A percentile compares a stretch with the other conserved stretches of the same genome.
Conservation (phyloP, 2,888 invertebrate genomes). For the Chesias legatella region DNA sequence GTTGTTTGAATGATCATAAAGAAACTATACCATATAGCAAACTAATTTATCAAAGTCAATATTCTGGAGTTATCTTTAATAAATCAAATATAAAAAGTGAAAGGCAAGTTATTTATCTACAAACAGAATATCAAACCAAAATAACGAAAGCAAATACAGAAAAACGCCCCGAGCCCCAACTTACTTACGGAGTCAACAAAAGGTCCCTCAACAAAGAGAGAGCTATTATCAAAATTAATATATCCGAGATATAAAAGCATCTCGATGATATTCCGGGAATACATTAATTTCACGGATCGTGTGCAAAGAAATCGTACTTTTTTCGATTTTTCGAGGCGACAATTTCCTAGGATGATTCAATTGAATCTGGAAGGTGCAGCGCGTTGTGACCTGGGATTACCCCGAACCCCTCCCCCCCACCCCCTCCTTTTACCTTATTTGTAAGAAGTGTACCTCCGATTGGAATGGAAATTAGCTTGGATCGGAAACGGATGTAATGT, state of each 20-base stretch:
- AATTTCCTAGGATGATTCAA: conserved; percentile 51
- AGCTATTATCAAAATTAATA: conserved; percentile 35
- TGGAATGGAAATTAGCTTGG: conserved; percentile 20
- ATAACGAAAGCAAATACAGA: conserved; percentile 22
- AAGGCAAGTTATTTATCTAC: conserved; percentile 12
- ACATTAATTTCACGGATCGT: conserved; percentile 32
- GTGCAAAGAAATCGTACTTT: conserved; percentile 22
- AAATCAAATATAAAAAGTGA: too few species aligned
- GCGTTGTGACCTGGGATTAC: conserved; percentile 34
- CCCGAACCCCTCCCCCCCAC: conserved; percentile 13
- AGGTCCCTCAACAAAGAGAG: conserved; percentile 28
- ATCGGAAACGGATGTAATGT: conserved; percentile 2
- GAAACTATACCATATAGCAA: too few species aligned
- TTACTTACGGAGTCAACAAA: conserved; percentile 30
- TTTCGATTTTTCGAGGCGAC: conserved; percentile 35
- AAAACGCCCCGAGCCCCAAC: conserved; percentile 24
- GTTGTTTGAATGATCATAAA: too few species aligned
- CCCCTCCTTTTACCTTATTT: conserved; percentile 18
- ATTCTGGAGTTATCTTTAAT: too few species aligned
- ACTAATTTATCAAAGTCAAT: too few species aligned
- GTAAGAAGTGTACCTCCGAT: conserved; percentile 18
- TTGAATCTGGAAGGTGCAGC: conserved; percentile 35
- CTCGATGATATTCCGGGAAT: conserved; percentile 33
- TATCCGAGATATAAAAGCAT: conserved; percentile 28
- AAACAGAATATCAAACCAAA: conserved; percentile 25